Percentiles rank a stretch among this genome's conserved stretches.
phyloP scores from a whole-genome alignment of 2,113 vertebrate species.

The Tapirus terrestris region DNA sequence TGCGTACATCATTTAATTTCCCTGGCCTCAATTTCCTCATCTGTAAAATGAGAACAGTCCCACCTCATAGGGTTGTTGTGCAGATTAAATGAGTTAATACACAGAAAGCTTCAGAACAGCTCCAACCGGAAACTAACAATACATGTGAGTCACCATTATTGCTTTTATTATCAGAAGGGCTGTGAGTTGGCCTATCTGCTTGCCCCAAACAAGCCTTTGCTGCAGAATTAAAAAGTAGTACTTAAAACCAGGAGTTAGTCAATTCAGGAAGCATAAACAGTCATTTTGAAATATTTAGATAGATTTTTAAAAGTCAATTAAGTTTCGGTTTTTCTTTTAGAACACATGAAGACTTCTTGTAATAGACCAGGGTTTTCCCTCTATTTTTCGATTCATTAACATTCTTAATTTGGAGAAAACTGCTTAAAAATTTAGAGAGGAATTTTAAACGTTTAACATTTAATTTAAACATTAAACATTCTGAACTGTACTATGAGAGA shows the following conservation, averaged over 20 bases:
- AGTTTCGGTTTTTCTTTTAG: constrained; percentile 4
- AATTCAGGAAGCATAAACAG: not conserved
- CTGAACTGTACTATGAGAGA: not conserved
- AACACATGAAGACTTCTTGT: constrained; percentile 17
- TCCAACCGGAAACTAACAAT: not conserved
- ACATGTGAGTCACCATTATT: not conserved
- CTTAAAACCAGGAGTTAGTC: not conserved
- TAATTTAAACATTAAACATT: constrained; percentile 33
- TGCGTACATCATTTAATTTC: not conserved
- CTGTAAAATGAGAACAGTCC: not conserved
- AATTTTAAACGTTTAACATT: constrained; percentile 28
- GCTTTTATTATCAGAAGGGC: not conserved
- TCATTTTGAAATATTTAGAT: constrained; percentile 14
- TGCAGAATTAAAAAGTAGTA: not conserved
- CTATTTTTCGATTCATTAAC: not conserved
- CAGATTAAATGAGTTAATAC: constrained; percentile 17
- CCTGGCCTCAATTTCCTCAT: not conserved
- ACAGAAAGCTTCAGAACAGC: not conserved
- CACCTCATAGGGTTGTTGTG: not conserved
- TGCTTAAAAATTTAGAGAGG: constrained; percentile 17
- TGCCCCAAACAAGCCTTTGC: not conserved
- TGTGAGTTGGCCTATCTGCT: not conserved
- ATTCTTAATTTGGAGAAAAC: constrained; percentile 30
- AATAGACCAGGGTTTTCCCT: not conserved
- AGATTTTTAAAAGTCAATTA: not conserved